phyloP scores from a whole-genome alignment of 2,797 vertebrate species.

The Myotis pilosus region DNA sequence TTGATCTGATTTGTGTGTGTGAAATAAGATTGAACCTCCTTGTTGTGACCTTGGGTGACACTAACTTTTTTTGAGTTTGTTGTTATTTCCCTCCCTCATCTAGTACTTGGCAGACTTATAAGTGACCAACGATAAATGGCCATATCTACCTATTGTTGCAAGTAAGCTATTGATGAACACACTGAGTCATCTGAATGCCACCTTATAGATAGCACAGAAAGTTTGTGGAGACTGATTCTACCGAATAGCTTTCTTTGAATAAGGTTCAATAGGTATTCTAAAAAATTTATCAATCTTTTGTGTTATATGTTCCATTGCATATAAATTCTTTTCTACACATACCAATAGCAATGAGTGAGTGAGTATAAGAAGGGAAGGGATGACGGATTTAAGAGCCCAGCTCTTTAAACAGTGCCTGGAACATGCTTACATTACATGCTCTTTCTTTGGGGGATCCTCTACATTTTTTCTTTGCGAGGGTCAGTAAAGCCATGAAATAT shows the following conservation, averaged over 20 bases:
- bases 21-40: slow-evolving; percentile 56
- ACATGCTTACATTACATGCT: background rate
- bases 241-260: background rate
- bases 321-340: background rate
- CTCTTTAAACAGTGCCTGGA: background rate
- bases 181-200: background rate
- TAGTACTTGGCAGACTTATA: slow-evolving; percentile 28
- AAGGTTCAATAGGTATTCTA: background rate
- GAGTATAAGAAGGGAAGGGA: background rate
- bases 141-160: background rate
- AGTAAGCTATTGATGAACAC: background rate
- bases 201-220: background rate
- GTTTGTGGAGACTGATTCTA: background rate
- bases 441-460: background rate
- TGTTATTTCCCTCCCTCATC: background rate
- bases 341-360: background rate
- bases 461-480: background rate
- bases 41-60: slow-evolving; percentile 35
- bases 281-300: background rate
- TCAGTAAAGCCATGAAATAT: background rate
- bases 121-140: slow-evolving; percentile 41
- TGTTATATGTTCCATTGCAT: background rate
- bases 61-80: slow-evolving; percentile 14
- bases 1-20: slow-evolving; percentile 70
- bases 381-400: background rate